These are phyloP conservation scores for Trissolcus basalis DNA, from an alignment of 1,140 invertebrate species.

Conservation along the genomic window DNA sequence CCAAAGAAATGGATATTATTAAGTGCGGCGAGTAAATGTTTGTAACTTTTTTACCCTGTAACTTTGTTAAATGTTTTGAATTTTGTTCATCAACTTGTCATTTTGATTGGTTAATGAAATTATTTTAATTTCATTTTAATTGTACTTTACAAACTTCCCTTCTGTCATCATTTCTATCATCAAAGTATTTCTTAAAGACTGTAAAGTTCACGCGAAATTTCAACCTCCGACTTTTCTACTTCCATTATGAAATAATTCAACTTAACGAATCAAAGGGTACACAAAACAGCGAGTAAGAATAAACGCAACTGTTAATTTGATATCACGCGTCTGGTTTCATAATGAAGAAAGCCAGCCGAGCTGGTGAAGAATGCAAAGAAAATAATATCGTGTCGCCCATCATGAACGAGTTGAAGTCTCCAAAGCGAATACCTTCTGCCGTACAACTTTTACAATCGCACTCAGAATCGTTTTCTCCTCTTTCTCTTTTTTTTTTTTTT, in stretches of 20 bases:
- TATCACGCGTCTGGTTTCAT: not conserved
- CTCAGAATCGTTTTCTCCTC: too few species aligned
- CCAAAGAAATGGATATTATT: not conserved
- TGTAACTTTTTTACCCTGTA: too few species aligned
- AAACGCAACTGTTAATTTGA: constrained; percentile 9
- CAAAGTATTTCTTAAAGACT: too few species aligned
- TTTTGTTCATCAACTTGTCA: too few species aligned
- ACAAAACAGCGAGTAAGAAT: not conserved
- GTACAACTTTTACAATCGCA: too few species aligned
- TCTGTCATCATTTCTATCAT: too few species aligned
- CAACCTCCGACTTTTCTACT: not conserved
- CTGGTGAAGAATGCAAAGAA: constrained; percentile 28
- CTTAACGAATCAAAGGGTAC: not conserved
- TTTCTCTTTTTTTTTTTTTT: too few species aligned
- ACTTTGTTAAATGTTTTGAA: too few species aligned
- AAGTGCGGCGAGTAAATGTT: not conserved
- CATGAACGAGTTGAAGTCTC: constrained; percentile 44
- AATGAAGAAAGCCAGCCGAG: constrained; percentile 20
- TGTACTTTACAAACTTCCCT: too few species aligned
- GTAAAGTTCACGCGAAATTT: not conserved
- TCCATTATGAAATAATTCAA: not conserved
- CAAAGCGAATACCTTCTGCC: not conserved
- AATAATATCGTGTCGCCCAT: constrained; percentile 37
- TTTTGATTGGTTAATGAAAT: too few species aligned
- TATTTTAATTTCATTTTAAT: too few species aligned